phyloP scores from a whole-genome alignment of 2,113 vertebrate genomes.

The Tragulus kanchil region DNA sequence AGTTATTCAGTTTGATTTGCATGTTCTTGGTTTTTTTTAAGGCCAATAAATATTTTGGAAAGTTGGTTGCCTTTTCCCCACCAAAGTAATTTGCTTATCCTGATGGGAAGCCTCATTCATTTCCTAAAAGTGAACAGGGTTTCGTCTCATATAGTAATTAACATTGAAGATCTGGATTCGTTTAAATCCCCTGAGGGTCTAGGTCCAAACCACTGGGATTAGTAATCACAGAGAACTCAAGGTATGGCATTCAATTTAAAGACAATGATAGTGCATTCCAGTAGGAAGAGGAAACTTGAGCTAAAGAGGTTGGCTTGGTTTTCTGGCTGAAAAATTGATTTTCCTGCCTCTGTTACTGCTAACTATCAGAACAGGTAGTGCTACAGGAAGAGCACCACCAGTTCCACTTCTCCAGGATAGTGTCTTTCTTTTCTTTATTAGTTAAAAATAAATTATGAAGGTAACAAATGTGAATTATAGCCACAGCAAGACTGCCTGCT shows the following conservation, averaged over 20 bases:
- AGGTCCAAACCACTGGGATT: slow-evolving; percentile 46
- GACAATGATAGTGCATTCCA: slow-evolving; percentile 50
- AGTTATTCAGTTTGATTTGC: slow-evolving; percentile 65
- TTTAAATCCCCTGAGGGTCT: slow-evolving; percentile 57
- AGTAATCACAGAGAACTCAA: slow-evolving; percentile 57
- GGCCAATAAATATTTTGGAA: slow-evolving; percentile 44
- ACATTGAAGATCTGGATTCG: neutral
- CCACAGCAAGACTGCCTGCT: neutral
- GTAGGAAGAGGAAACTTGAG: slow-evolving; percentile 39
- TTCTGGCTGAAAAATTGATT: neutral
- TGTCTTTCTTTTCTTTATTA: slow-evolving; percentile 49
- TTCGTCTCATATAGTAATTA: slow-evolving; percentile 65
- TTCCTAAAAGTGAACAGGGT: slow-evolving; percentile 68
- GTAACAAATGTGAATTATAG: neutral
- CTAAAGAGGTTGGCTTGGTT: neutral
- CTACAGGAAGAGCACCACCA: neutral
- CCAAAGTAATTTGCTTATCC: slow-evolving; percentile 62
- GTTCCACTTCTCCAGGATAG: slow-evolving; percentile 14
- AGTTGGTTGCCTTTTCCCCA: slow-evolving; percentile 29
- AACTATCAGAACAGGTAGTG: neutral
- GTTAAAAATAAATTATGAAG: slow-evolving; percentile 4
- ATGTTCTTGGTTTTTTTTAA: slow-evolving; percentile 62
- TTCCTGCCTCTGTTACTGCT: slow-evolving; percentile 11
- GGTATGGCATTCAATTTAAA: slow-evolving; percentile 39
- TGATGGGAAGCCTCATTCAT: slow-evolving; percentile 75